Evolutionary conservation across 1,140 invertebrate species (phyloP).

Genomic region (Lasioglossum baleicum): DNA sequence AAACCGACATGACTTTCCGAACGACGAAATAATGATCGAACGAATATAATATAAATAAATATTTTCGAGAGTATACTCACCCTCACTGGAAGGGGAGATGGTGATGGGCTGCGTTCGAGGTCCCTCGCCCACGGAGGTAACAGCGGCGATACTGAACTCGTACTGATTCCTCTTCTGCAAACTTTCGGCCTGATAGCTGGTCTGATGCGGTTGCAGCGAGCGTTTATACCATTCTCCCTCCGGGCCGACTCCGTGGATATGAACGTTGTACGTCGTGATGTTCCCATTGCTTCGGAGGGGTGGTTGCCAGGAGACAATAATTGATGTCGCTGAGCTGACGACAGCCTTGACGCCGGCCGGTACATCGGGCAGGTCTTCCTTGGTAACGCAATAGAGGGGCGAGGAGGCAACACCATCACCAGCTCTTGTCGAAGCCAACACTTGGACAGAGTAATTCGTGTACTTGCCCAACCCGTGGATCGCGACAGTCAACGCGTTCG

Average conservation of each 20-base stretch:
- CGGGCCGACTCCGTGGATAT: conserved; percentile 71
- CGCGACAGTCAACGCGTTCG: conserved; percentile 84
- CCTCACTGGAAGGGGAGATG: conserved; percentile 88
- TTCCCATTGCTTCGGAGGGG: conserved; percentile 82
- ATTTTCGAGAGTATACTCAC: conserved; percentile 69
- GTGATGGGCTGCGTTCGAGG: conserved; percentile 88
- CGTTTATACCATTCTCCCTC: conserved; percentile 76
- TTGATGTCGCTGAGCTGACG: conserved; percentile 89
- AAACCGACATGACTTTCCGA: too few relatives aligned
- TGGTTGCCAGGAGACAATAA: conserved; percentile 91
- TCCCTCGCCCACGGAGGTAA: conserved; percentile 90
- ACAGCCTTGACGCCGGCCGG: conserved; percentile 94
- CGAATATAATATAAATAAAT: too few relatives aligned
- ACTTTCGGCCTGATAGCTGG: conserved; percentile 79
- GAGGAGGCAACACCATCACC: conserved; percentile 92
- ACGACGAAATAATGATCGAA: too few relatives aligned
- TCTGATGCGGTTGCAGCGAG: conserved; percentile 75
- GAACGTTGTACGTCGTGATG: conserved; percentile 81
- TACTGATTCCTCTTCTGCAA: conserved; percentile 80
- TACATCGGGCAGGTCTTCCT: conserved; percentile 94
- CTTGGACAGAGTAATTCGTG: conserved; percentile 95
- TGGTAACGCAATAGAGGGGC: conserved; percentile 92
- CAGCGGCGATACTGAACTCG: conserved; percentile 87
- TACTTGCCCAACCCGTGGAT: conserved; percentile 87
- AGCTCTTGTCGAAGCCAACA: conserved; percentile 91